Conservation (phyloP, 2,113 vertebrate species). For the Meriones unguiculatus region DNA sequence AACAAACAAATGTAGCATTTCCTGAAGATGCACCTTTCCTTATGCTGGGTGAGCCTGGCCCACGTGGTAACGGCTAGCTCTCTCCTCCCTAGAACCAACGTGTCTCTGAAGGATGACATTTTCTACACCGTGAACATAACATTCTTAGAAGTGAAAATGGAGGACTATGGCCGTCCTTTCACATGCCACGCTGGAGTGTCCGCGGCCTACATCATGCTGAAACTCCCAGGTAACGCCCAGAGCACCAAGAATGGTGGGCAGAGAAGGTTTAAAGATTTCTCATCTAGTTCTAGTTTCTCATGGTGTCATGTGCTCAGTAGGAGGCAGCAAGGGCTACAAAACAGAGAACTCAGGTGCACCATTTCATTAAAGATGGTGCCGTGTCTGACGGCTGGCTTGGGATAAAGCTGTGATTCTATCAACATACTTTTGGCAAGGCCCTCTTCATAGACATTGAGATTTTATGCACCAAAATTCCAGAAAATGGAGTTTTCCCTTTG, state of each 20-base stretch:
- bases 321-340: neutral
- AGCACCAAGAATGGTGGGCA: neutral
- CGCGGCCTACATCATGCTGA: constrained; percentile 67
- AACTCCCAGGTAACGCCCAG: constrained; percentile 69
- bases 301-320: neutral
- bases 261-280: neutral
- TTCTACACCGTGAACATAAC: constrained; percentile 78
- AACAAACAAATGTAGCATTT: neutral
- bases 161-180: constrained; percentile 77
- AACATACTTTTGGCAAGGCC: neutral
- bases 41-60: neutral
- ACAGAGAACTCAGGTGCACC: neutral
- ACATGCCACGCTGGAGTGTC: constrained; percentile 71
- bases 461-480: neutral
- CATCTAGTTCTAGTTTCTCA: too few species aligned
- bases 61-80: neutral
- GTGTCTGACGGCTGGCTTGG: neutral
- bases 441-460: neutral
- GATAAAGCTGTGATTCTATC: neutral
- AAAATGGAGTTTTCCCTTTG: neutral
- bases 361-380: rapidly evolving
- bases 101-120: neutral
- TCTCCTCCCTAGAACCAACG: constrained; percentile 51
- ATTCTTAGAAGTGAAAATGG: constrained; percentile 76
- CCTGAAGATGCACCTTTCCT: neutral